Conservation (phyloP, 1,140 invertebrate species). For the Lethrus apterus region DNA sequence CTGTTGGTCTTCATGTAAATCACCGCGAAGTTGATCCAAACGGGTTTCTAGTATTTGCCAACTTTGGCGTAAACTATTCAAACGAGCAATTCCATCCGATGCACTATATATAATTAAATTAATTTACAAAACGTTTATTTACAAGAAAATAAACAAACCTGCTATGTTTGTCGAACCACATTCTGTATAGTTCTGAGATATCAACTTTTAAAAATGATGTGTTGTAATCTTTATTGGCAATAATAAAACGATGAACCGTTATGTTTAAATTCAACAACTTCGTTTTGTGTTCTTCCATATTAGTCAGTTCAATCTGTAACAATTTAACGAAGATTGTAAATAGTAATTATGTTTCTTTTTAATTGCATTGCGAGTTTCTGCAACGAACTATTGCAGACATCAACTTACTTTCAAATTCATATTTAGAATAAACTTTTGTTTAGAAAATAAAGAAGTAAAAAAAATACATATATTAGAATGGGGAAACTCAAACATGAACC, state of each 20-base stretch:
- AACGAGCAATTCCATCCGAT: conserved; percentile 31
- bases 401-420: no score
- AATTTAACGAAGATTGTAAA: conserved; percentile 13
- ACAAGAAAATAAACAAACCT: conserved; percentile 49
- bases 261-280: conserved; percentile 64
- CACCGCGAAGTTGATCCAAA: conserved; percentile 54
- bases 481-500: no score
- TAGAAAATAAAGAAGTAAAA: no score
- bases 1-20: conserved; percentile 55
- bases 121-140: conserved; percentile 11
- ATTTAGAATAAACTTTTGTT: no score
- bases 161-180: conserved; percentile 70
- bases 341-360: background rate
- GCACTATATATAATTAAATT: conserved; percentile 31
- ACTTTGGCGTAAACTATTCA: conserved; percentile 43
- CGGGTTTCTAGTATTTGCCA: conserved; percentile 58
- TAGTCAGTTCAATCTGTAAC: conserved; percentile 54
- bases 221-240: conserved; percentile 45
- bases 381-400: no score
- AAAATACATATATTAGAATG: no score
- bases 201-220: conserved; percentile 55
- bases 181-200: conserved; percentile 63
- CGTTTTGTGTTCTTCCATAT: conserved; percentile 57
- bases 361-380: background rate
- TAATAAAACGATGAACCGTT: conserved; percentile 63